A percentile compares a stretch with the other conserved stretches of the same genome.
Evolutionary conservation across 1,140 invertebrate species (phyloP).

Genomic region (Pseudomyrmex concolor): DNA sequence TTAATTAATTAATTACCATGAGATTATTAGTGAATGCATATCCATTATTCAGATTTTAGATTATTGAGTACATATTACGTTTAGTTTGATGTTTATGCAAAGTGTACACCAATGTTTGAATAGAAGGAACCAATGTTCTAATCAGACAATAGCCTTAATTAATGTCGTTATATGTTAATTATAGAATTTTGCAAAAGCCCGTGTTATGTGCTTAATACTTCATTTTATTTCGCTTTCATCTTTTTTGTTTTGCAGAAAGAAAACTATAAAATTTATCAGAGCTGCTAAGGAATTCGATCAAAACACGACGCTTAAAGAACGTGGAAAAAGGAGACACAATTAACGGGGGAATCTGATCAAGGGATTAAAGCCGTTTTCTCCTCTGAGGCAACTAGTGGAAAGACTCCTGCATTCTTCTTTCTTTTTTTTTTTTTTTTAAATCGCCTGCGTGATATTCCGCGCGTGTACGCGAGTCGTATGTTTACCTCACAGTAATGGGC

Average conservation of each 20-base stretch:
- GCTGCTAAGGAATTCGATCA: constrained; percentile 60
- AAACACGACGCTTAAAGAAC: constrained; percentile 32
- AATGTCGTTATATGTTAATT: neutral
- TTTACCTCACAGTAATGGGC: constrained; percentile 76
- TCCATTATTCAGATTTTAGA: constrained; percentile 53
- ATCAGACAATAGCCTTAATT: constrained; percentile 29
- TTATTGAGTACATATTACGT: constrained; percentile 42
- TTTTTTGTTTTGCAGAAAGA: neutral
- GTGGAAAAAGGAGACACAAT: constrained; percentile 62
- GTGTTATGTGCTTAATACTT: neutral
- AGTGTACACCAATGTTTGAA: constrained; percentile 45
- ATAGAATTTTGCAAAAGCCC: neutral
- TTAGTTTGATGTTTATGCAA: constrained; percentile 40
- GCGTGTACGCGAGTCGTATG: constrained; percentile 75
- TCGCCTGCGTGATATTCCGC: constrained; percentile 68
- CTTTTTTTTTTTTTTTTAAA: constrained; percentile 45
- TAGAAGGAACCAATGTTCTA: constrained; percentile 44
- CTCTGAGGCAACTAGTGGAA: constrained; percentile 6
- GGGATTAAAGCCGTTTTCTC: constrained; percentile 63
- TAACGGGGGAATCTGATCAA: constrained; percentile 66
- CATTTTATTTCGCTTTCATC: neutral
- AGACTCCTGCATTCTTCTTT: neutral
- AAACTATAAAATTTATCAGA: constrained; percentile 44
- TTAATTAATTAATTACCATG: constrained; percentile 58
- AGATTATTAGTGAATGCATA: constrained; percentile 45